These are phyloP conservation scores for Kryptolebias marmoratus DNA, from an alignment of 2,113 vertebrate species.

Conservation along the genomic window DNA sequence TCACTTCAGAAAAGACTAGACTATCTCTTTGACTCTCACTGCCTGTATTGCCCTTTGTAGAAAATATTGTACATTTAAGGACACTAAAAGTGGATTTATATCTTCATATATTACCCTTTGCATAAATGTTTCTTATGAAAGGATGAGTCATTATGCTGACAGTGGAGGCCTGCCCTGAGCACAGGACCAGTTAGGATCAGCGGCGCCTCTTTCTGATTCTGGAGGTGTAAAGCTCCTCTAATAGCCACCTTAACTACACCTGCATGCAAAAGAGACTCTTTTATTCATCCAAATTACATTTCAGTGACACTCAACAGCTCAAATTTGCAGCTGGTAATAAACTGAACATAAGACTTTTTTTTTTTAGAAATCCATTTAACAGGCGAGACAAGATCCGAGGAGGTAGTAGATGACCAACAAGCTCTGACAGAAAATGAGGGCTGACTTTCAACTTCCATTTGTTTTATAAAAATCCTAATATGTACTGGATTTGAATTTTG, in stretches of 20 bases:
- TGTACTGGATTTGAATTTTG: conserved; percentile 15
- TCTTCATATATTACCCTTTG: conserved; percentile 62
- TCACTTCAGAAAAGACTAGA: too few relatives aligned
- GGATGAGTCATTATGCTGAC: conserved; percentile 46
- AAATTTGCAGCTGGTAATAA: conserved; percentile 47
- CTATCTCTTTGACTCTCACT: conserved; percentile 1
- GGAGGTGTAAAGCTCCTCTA: conserved; percentile 57
- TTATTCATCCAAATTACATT: conserved; percentile 54
- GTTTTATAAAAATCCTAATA: conserved; percentile 42
- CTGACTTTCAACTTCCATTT: conserved; percentile 33
- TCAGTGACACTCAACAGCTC: conserved; percentile 41
- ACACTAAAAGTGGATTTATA: conserved; percentile 51
- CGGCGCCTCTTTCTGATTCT: conserved; percentile 55
- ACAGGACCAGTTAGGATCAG: conserved; percentile 53
- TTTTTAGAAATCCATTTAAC: conserved; percentile 54
- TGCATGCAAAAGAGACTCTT: conserved; percentile 64
- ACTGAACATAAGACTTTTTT: conserved; percentile 36
- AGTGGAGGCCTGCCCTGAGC: conserved; percentile 41
- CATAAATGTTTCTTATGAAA: conserved; percentile 50
- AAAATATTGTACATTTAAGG: conserved; percentile 30
- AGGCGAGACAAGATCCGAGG: conserved; percentile 35
- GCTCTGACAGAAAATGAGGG: conserved; percentile 32
- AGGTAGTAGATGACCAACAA: conserved; percentile 42
- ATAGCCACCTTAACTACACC: conserved; percentile 53
- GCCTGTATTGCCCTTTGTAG: conserved; percentile 21